Conservation (phyloP, 2,888 invertebrate species). For the Hemaris fuciformis region DNA sequence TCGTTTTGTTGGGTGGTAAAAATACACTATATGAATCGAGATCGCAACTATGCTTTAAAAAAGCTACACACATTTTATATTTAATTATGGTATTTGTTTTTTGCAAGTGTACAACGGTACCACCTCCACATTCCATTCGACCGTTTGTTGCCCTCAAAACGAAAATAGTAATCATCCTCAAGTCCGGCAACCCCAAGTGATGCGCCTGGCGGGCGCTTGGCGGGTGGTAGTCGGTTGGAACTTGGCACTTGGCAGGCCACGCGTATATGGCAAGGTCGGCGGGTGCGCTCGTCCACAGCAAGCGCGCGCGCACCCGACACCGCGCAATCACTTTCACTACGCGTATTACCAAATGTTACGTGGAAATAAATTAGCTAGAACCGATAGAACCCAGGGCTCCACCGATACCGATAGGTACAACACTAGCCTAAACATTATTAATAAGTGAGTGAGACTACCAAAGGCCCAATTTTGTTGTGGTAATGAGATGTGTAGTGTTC, state of each 20-base stretch:
- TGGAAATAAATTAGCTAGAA: slow-evolving; percentile 27
- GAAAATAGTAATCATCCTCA: slow-evolving; percentile 3
- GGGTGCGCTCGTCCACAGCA: slow-evolving; percentile 40
- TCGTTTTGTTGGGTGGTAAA: too few relatives aligned
- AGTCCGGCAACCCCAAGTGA: slow-evolving; percentile 4
- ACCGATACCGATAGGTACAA: not conserved
- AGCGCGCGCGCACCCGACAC: slow-evolving; percentile 66
- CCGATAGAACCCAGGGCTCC: not conserved
- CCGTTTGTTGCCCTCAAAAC: slow-evolving; percentile 10
- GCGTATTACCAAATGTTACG: slow-evolving; percentile 64
- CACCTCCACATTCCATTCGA: slow-evolving; percentile 7
- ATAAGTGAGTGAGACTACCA: too few relatives aligned
- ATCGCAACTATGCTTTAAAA: not conserved
- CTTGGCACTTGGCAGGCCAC: slow-evolving; percentile 15
- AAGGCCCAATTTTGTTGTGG: too few relatives aligned
- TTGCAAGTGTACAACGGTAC: slow-evolving; percentile 9
- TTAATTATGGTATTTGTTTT: slow-evolving; percentile 10
- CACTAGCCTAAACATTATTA: too few relatives aligned
- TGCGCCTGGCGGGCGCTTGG: slow-evolving; percentile 22
- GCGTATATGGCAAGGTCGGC: slow-evolving; percentile 77
- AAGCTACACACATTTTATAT: not conserved
- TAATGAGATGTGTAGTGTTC: too few relatives aligned
- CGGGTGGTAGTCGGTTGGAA: not conserved
- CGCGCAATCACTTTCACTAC: slow-evolving; percentile 77
- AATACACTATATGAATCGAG: not conserved